Evolutionary conservation across 2,797 vertebrate genomes (phyloP), one percentile per base, ranked within the genome.

Genomic region (Dryobates pubescens): DNA sequence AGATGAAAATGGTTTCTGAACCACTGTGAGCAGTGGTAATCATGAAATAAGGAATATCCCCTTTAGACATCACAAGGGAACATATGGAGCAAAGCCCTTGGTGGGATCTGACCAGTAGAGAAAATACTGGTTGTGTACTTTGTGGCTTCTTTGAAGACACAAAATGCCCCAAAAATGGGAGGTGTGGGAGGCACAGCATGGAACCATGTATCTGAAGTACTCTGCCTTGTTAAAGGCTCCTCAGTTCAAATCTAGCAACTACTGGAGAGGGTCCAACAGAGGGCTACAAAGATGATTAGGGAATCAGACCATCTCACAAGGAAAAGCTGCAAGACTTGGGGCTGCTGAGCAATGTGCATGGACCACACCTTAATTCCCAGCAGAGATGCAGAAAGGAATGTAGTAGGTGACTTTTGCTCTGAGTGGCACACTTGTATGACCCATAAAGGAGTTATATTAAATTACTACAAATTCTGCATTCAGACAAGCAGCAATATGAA

Each of bases 401-500:
- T 8, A 30, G 54, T 13, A 74, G 56, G 14, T 75, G 32, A 72
- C 41, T 90, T 93, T 68, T 72, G 13, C 70, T 77, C 77, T 0
- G 0, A 65, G 51, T 58, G 17, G n/a, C 74, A 51, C 13, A 56
- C 56, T 65, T 87, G 41, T 54, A 59, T 38, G 26, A 59, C 73
- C 43, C 56, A 81, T 58, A 75, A 77, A 80, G 23, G n/a, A 72
- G 8, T 78, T 85, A 20, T 80, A 56, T 49, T 75, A 78, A 88
- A 69, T 81, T 89, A 63, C 62, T 80, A 62, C 47, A 80, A 69
- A 87, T 89, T 69, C 77, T 86, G 23, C 53, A 59, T 78, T 83
- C 86, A 88, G 63, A 75, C 56, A 86, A 69, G 34, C n/a, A 86
- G n/a, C 43, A 89, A 86, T 81, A 93, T 81, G 63, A 81, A 91